Percentiles rank a stretch among this genome's conserved stretches.
Evolutionary conservation across 2,888 invertebrate genomes (phyloP).

Genomic region (Marasmarcha lunaedactyla): DNA sequence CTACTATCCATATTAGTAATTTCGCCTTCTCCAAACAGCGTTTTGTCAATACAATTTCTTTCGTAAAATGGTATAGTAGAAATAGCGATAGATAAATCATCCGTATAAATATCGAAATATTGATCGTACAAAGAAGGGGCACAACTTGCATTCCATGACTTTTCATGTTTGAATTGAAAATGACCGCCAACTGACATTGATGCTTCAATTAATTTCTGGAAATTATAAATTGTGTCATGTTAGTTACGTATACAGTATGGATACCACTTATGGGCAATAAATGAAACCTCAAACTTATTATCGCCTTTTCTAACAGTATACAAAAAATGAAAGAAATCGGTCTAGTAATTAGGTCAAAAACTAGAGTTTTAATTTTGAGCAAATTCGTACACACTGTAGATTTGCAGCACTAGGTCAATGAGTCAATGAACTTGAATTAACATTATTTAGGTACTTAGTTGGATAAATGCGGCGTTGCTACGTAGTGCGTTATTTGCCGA

Average conservation of each 20-base stretch:
- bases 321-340: too few species aligned
- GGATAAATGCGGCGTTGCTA: too few species aligned
- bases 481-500: too few species aligned
- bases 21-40: constrained; percentile 41
- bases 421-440: too few species aligned
- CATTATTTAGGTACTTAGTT: too few species aligned
- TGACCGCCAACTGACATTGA: constrained; percentile 53
- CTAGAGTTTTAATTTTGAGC: too few species aligned
- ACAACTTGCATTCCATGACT: constrained; percentile 48
- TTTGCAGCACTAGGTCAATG: too few species aligned
- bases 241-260: neutral
- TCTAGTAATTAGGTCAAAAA: too few species aligned
- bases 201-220: constrained; percentile 51
- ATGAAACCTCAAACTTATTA: too few species aligned
- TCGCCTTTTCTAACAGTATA: too few species aligned
- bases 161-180: constrained; percentile 66
- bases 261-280: too few species aligned
- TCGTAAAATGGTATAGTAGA: constrained; percentile 53
- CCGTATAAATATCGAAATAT: constrained; percentile 55
- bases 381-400: too few species aligned
- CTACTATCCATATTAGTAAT: constrained; percentile 46
- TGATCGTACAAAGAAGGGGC: constrained; percentile 50
- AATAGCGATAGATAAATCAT: constrained; percentile 39
- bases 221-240: constrained; percentile 12
- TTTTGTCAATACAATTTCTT: constrained; percentile 39